Evolutionary conservation across 2,113 vertebrate species (phyloP), one percentile per base, ranked within the genome.

Genomic region (Amblyornis subalaris): DNA sequence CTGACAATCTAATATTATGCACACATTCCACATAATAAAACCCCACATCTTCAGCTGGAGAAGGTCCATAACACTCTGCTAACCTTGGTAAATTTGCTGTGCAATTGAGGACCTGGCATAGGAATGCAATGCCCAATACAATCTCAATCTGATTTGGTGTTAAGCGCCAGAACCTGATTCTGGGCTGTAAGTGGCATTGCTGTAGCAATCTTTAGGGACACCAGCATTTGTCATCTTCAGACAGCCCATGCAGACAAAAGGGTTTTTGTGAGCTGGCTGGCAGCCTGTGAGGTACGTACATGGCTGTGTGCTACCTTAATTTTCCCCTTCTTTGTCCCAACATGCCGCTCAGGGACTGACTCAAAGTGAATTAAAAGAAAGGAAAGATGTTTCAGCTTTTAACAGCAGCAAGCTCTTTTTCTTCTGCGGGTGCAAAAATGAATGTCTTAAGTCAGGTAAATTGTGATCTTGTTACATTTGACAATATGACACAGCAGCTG

Each of bases 231-330:
- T 42, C 12, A 1, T 85, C 48, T 71, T 93, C 75, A 79, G 73
- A 85, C 51, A 89, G n/a, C 16, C 15, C 53, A 10, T 26, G 40
- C 5, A 85, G 75, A 97, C 85, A 96, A 96, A 95, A 88, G 50
- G 50, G 17, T 20, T 75, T 93, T 70, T 95, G 88, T 95, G 55
- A 90, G 29, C 21, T 44, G 29, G 47, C 64, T 66, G 90, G 80
- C 84, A 90, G 89, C 60, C 94, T 76, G 60, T 6, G 73, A 92
- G 51, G 45, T 53, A 51, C 0, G 0, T 42, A 17, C 26, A 31
- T 33, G 76, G 77, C 90, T 95, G 72, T 71, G 20, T 1, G 2
- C 42, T 74, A 17, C 16, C 1, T 54, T 58, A 50, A 36, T 65
- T 55, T 84, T 60, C 57, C n/a, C 7, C 22, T 77, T 74, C 57